These are phyloP conservation scores for Amblyraja radiata DNA, from an alignment of 2,797 vertebrate genomes.

Conservation along the genomic window DNA sequence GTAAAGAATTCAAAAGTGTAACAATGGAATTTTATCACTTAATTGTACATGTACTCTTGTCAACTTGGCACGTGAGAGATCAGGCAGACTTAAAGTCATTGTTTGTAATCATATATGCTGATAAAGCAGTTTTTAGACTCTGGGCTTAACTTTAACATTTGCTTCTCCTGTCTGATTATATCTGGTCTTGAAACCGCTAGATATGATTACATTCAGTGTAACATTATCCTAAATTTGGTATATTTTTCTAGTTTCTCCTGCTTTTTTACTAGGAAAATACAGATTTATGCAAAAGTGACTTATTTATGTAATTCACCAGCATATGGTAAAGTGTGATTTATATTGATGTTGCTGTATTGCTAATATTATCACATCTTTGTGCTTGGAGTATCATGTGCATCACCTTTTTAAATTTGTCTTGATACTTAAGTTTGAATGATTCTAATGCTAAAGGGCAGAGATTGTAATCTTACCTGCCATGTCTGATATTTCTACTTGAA, in stretches of 20 bases:
- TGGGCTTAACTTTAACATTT: background rate
- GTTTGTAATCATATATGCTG: background rate
- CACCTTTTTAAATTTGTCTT: slow-evolving; percentile 36
- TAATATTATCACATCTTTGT: slow-evolving; percentile 31
- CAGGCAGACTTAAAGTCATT: background rate
- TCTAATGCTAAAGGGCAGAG: slow-evolving; percentile 33
- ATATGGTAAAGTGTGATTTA: slow-evolving; percentile 37
- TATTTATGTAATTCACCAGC: slow-evolving; percentile 37
- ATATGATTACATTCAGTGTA: slow-evolving; percentile 30
- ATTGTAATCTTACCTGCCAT: slow-evolving; percentile 14
- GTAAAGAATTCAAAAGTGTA: background rate
- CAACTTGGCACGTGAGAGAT: background rate
- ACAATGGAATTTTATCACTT: background rate
- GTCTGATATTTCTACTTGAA: slow-evolving; percentile 37
- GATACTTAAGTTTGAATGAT: slow-evolving; percentile 38
- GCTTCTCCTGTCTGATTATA: background rate
- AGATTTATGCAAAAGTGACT: slow-evolving; percentile 35
- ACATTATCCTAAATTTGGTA: slow-evolving; percentile 36
- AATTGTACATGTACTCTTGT: background rate
- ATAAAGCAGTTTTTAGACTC: background rate
- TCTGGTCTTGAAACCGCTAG: slow-evolving; percentile 9
- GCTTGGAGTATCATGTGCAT: slow-evolving; percentile 36
- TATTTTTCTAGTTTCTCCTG: slow-evolving; percentile 38
- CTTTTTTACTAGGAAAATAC: slow-evolving; percentile 38
- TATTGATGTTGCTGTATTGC: slow-evolving; percentile 33